Evolutionary conservation across 2,113 vertebrate genomes (phyloP).

Genomic region (Hippocampus zosterae): DNA sequence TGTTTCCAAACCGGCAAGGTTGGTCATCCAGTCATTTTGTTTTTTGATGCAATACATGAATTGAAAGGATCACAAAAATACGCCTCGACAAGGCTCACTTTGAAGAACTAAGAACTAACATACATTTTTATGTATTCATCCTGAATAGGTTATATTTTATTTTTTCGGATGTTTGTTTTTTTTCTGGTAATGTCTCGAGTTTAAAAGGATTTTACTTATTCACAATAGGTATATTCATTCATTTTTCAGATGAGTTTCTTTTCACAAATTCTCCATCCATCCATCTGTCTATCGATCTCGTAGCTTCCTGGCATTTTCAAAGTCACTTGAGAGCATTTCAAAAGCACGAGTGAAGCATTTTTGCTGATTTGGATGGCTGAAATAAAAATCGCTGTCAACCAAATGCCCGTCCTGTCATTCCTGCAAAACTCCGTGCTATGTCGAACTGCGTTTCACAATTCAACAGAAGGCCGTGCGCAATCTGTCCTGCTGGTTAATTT

Average conservation of each 20-base stretch:
- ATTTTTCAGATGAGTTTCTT: neutral
- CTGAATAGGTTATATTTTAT: too few species aligned
- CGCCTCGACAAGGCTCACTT: too few species aligned
- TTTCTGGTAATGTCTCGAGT: too few species aligned
- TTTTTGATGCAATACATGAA: too few species aligned
- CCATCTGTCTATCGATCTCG: too few species aligned
- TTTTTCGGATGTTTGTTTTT: too few species aligned
- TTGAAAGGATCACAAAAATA: too few species aligned
- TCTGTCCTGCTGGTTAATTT: neutral
- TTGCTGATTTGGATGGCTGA: neutral
- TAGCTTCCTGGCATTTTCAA: neutral
- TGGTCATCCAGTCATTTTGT: too few species aligned
- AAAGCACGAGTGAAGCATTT: neutral
- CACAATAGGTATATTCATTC: neutral
- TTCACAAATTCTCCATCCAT: neutral
- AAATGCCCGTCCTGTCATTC: neutral
- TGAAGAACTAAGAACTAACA: too few species aligned
- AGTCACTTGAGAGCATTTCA: neutral
- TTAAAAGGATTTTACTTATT: too few species aligned
- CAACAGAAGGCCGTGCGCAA: neutral
- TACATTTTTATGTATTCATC: neutral
- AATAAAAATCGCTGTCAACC: neutral
- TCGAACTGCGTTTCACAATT: neutral
- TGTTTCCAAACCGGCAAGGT: too few species aligned
- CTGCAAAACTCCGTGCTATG: neutral